A percentile compares a stretch with the other conserved stretches of the same genome.
These are phyloP conservation scores for Nudaria mundana DNA, from an alignment of 2,888 invertebrate species.

Conservation along the genomic window DNA sequence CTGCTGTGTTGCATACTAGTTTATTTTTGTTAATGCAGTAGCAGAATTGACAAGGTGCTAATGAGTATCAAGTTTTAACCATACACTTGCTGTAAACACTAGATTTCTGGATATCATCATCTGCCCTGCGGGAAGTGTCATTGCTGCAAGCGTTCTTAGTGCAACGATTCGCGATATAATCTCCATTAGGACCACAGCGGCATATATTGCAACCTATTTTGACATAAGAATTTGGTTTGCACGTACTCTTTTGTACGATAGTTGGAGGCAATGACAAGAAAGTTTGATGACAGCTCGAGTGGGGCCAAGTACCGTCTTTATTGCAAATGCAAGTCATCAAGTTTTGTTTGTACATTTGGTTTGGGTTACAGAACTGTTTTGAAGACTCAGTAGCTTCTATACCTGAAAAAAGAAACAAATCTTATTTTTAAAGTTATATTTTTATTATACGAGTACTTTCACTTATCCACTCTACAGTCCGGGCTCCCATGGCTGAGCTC, in stretches of 20 bases:
- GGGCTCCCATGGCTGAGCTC: too few species aligned
- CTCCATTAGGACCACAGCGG: constrained; percentile 46
- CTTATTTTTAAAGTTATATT: too few species aligned
- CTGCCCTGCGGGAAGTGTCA: constrained; percentile 16
- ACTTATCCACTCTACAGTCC: too few species aligned
- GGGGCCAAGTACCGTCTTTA: constrained; percentile 51
- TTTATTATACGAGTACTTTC: too few species aligned
- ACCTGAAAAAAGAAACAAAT: constrained; percentile 22
- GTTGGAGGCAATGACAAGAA: constrained; percentile 33
- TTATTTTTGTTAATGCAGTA: constrained; percentile 53
- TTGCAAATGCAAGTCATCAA: constrained; percentile 49
- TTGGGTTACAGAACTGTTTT: constrained; percentile 36
- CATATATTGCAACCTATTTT: constrained; percentile 58
- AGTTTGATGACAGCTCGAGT: constrained; percentile 36
- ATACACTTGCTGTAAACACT: constrained; percentile 46
- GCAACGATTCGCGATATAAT: constrained; percentile 44
- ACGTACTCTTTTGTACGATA: constrained; percentile 23
- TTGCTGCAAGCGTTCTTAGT: constrained; percentile 51
- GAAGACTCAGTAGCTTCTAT: not conserved
- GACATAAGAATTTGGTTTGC: constrained; percentile 47
- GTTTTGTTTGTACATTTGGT: constrained; percentile 41
- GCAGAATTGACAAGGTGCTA: constrained; percentile 61
- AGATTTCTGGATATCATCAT: not conserved
- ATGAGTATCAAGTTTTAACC: constrained; percentile 54
- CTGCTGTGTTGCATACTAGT: constrained; percentile 53